Evolutionary conservation across 2,797 vertebrate species (phyloP).

Genomic region (Poecilia gillii): DNA sequence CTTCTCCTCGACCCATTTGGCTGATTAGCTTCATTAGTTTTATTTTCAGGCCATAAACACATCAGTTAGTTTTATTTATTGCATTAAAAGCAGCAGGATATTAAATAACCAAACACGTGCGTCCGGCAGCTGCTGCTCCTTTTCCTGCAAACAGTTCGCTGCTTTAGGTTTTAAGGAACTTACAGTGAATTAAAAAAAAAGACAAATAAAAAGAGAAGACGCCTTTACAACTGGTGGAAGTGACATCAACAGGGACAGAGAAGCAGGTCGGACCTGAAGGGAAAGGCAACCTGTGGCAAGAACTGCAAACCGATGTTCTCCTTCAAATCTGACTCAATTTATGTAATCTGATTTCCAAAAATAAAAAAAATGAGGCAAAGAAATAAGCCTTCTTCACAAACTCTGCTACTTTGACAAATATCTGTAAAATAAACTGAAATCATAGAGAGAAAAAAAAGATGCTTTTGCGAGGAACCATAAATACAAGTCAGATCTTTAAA

Average conservation of each 20-base stretch:
- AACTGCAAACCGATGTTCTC: not conserved
- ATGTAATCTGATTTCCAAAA: no score
- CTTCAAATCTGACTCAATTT: not conserved
- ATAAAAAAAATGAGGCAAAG: not conserved
- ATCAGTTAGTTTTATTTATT: not conserved
- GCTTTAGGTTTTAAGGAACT: not conserved
- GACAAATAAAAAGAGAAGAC: not conserved
- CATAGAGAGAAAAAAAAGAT: not conserved
- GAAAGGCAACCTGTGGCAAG: not conserved
- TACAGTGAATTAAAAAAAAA: not conserved
- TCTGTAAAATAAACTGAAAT: no score
- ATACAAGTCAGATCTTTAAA: not conserved
- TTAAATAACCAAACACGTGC: not conserved
- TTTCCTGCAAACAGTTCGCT: not conserved
- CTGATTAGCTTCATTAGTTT: not conserved
- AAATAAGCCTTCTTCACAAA: not conserved
- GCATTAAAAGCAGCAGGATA: not conserved
- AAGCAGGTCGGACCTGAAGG: not conserved
- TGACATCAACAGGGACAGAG: no score
- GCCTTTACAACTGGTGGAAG: no score
- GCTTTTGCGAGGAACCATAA: not conserved
- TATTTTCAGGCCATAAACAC: not conserved
- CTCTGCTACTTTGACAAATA: not conserved
- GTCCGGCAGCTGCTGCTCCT: not conserved
- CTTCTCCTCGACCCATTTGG: not conserved